A percentile compares a stretch with the other conserved stretches of the same genome.
These are phyloP conservation scores for Centroberyx gerrardi DNA, from an alignment of 2,797 vertebrate genomes.

Conservation along the genomic window DNA sequence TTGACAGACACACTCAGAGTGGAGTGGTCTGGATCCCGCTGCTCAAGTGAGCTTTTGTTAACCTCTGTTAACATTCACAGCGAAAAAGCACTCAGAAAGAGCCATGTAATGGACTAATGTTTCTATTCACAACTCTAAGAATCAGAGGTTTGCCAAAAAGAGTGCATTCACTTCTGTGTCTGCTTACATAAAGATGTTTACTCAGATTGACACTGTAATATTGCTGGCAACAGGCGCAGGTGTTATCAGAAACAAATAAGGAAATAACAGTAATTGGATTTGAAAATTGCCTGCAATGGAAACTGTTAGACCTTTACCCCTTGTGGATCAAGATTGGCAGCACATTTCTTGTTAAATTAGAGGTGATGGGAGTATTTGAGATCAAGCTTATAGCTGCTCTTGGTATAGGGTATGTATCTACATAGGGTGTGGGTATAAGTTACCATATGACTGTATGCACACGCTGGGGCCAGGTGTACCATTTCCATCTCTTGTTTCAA, in stretches of 20 bases:
- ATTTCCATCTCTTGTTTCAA: constrained; percentile 33
- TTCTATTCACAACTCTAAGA: constrained; percentile 58
- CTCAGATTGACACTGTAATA: constrained; percentile 22
- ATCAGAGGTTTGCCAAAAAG: constrained; percentile 29
- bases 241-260: background rate
- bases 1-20: constrained; percentile 55
- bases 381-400: background rate
- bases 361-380: background rate
- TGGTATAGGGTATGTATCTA: background rate
- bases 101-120: constrained; percentile 45
- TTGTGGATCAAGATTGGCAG: background rate
- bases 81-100: constrained; percentile 58
- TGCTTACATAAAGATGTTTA: constrained; percentile 67
- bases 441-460: constrained; percentile 4
- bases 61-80: constrained; percentile 47
- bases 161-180: constrained; percentile 31
- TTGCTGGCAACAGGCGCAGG: background rate
- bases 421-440: background rate
- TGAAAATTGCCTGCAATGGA: background rate
- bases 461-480: constrained; percentile 18
- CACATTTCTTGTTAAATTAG: background rate
- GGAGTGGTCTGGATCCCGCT: constrained; percentile 30
- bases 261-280: background rate
- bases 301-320: background rate
- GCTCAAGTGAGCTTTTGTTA: constrained; percentile 66